A percentile compares a stretch with the other conserved stretches of the same genome.
Conservation (phyloP, 2,888 invertebrate species). For the Sesia apiformis region DNA sequence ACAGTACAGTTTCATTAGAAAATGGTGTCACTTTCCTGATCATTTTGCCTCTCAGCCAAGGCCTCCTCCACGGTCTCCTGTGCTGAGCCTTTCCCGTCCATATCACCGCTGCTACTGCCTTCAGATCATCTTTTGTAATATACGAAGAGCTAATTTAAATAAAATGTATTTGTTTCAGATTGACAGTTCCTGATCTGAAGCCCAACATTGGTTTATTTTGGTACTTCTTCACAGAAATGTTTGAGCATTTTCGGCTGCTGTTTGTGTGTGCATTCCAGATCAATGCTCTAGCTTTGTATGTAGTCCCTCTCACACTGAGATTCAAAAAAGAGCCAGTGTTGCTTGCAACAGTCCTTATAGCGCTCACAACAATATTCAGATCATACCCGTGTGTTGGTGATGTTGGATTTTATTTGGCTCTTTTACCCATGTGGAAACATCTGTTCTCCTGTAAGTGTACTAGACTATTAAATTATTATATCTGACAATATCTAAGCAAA, state of each 20-base stretch:
- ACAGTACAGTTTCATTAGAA: too few species aligned
- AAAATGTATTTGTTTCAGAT: constrained; percentile 70
- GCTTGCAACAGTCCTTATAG: constrained; percentile 84
- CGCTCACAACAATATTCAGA: constrained; percentile 91
- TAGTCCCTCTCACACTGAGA: constrained; percentile 88
- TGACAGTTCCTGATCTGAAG: constrained; percentile 93
- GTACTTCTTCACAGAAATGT: constrained; percentile 99
- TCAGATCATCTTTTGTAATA: too few species aligned
- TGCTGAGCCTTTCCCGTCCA: too few species aligned
- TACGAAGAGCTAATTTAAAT: not conserved
- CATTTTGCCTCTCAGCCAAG: too few species aligned
- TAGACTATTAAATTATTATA: not conserved
- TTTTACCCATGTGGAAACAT: constrained; percentile 94
- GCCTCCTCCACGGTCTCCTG: too few species aligned
- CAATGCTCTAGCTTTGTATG: constrained; percentile 92
- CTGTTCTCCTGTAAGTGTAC: constrained; percentile 85
- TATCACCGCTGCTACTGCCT: too few species aligned
- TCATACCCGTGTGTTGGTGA: constrained; percentile 98
- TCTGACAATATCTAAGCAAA: too few species aligned
- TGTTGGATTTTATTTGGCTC: constrained; percentile 91
- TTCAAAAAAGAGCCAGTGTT: constrained; percentile 87
- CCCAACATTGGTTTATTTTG: constrained; percentile 99
- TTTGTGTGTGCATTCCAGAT: constrained; percentile 98
- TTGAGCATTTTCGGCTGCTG: constrained; percentile 96
- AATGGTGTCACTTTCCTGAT: too few species aligned